Evolutionary conservation across 92 coral and sea anemone genomes (phyloP), one percentile per base, ranked within the genome.

Genomic region (Umimayanthus kanabou): DNA sequence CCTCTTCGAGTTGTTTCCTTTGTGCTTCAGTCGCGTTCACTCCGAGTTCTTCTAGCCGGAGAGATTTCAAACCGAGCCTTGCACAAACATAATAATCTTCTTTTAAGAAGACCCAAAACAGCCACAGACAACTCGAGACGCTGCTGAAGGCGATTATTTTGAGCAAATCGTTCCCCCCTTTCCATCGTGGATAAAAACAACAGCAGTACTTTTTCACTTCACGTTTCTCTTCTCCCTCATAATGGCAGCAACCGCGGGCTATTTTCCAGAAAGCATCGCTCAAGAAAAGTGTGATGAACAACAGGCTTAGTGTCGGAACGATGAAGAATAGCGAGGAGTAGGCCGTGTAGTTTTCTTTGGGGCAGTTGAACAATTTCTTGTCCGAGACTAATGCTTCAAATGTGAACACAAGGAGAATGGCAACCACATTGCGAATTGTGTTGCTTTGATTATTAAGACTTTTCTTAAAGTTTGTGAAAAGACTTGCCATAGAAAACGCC

Each of bases 101-200:
- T 72, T 94, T 94, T 14, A 94, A 82, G 23, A 94, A 84, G 4
- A 94, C 98, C 95, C 95, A 94, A 82, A 93, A 92, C 47, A 94
- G 76, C 98, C 98, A 94, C 58, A 92, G 80, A 55, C 90, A 87
- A 42, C 91, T 87, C 28, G 94, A 90, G 76, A 94, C n/a, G 6
- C 88, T 84, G 71, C 92, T 85, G 43, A 89, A 91, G 39, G 86
- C 72, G 13, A 93, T 20, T 39, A 93, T 88, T 29, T 53, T 92
- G 2, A 90, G 39, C 6, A 94, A 80, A 28, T 83, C 88, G 50
- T 87, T 93, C 70, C 94, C 87, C 82, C 95, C 93, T 16, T 91
- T 92, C 98, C 98, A 95, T 77, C 94, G 90, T 6, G 95, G 98
- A 71, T 75, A 94, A 28, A 91, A 82, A 65, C 91, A 94, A 18